Base-by-base conservation (phyloP, 1,140 invertebrate genomes). In the Drosophila tani region DNA sequence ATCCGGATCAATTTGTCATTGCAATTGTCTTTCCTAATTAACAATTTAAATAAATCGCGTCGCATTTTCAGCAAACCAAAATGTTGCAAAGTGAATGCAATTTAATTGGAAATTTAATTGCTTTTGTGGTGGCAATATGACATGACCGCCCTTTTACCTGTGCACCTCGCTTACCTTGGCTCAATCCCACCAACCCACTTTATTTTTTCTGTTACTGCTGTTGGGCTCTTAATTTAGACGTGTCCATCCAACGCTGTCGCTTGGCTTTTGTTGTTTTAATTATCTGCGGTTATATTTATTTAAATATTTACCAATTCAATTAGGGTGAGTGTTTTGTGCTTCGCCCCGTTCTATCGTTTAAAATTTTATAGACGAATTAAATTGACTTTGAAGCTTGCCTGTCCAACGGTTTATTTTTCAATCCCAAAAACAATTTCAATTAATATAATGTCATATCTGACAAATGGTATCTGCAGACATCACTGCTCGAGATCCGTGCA, bases 91-190 rank as follows among this genome's bases (percentile, higher is more conserved):
- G 74, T 91, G 77, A 91, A 91, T 88, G 82, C 74, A 91, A 91
- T 91, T 91, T 91, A 91, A 91, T 91, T 91, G 81, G 88, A 88
- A 90, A 91, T 91, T 91, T 91, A 91, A 91, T 91, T 91, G 88
- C 88, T 91, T 91, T 91, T 91, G 88, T 88, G 88, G 88, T 85
- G 41, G 75, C 38, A 75, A 75, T 80, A 79, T 68, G 79, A 60
- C 62, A 81, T 58, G 73, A 60, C 79, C 45, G 43, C 62, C 78
- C 75, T 63, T 68, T 62, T 43, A 75, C 75, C 75, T 79, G 75
- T 35, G 9, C 14, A 11, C 45, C 50, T 71, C 57, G 64, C 24
- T 55, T 27, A 35, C 46, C 35, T 32, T 41, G 21, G 17, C 21
- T 5, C 45, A 29, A 27, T 17, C 19, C 41, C 47, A n/a, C 24